Evolutionary conservation across 1,140 invertebrate species (phyloP), one percentile per base, ranked within the genome.

Genomic region (Megalonaias nervosa): DNA sequence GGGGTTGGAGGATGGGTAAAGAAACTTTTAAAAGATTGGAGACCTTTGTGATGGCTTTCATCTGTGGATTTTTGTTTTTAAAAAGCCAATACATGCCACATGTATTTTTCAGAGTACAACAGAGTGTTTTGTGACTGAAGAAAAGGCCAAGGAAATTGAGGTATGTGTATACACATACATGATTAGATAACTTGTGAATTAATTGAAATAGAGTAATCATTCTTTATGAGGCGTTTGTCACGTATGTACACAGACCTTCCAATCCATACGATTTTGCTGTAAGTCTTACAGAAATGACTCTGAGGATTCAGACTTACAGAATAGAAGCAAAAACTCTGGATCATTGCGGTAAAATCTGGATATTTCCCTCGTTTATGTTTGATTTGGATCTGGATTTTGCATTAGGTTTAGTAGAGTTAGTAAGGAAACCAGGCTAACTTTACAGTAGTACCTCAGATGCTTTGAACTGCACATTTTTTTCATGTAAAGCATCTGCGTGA

Each of bases 121-220:
- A 6, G 96, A 98, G 90, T 95, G 97, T 90, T 98, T 98, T 91
- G 95, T 95, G 2, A 94, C 93, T 23, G 95, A 97, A 88, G 94
- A 95, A 67, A 92, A 92, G 81, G 96, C 96, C 1, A 82, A 91
- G 61, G 96, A 98, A 88, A 93, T 98, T 11, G 95, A 97, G 88
- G 92, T 93, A 68, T 79, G 80, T 70, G 23, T 31, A 31, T 56
- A 14, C 14, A 23, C 55, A 48, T 56, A 15, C n/a, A 68, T n/a
- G 15, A 16, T 15, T 68, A 68, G 12, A 73, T 64, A 38, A 31
- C 21, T 38, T 19, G 17, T n/a, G 38, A 19, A 14, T 17, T 15
- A n/a, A 21, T 26, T 67, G 14, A 74, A 56, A 58, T 56, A 23
- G 38, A 31, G 26, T 31, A 31, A 31, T 31, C 26, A 31, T 31